phyloP scores from a whole-genome alignment of 2,797 vertebrate species.

The Stomatorhinus walkeri region DNA sequence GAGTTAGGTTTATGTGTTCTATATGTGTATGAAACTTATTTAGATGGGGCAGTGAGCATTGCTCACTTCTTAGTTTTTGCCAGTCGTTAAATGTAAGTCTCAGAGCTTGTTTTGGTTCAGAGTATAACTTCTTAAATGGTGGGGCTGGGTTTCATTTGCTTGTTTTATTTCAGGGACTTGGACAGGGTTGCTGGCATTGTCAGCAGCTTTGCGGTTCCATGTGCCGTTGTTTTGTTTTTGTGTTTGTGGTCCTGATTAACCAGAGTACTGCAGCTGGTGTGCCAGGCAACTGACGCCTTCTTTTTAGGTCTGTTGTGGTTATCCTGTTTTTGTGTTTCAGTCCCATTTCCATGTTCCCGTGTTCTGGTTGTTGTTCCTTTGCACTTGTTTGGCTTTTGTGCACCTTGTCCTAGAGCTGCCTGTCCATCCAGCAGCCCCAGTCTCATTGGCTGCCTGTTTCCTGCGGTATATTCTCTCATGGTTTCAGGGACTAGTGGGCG shows the following conservation, averaged over 20 bases:
- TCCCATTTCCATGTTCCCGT: not conserved
- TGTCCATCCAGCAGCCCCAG: not conserved
- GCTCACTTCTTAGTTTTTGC: not conserved
- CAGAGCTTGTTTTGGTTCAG: not conserved
- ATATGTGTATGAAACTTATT: not conserved
- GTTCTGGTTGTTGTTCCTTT: not conserved
- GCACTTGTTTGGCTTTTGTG: not conserved
- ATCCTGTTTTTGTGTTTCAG: slow-evolving; percentile 2
- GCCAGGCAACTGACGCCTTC: not conserved
- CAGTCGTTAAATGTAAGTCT: not conserved
- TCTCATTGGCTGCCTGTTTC: not conserved
- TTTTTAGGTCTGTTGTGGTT: not conserved
- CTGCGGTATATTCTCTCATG: not conserved
- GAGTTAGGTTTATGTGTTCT: not conserved
- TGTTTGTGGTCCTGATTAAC: not conserved
- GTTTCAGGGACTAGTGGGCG: not conserved
- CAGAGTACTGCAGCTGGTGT: not conserved
- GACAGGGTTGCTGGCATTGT: slow-evolving; percentile 6
- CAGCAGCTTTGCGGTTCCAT: not conserved
- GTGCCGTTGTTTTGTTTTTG: not conserved
- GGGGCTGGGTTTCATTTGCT: not conserved
- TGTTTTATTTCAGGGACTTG: not conserved
- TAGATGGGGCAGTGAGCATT: not conserved
- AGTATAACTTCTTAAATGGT: not conserved
- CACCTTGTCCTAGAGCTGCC: not conserved